Conservation (phyloP, 2,113 vertebrate genomes). For the Oreocharis arfaki region DNA sequence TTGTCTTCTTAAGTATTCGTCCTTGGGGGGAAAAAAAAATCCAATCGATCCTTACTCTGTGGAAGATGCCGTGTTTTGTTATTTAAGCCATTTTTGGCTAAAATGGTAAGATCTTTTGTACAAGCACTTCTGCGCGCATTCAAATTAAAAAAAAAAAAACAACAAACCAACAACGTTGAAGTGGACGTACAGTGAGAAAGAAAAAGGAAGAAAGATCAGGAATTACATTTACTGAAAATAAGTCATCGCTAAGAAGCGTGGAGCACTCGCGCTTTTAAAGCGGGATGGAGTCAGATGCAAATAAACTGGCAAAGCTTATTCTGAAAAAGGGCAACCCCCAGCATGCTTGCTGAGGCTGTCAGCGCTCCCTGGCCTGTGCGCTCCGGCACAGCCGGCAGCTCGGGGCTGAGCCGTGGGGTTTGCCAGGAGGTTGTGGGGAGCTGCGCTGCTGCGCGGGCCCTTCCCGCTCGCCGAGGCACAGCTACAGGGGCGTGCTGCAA, state of each 20-base stretch:
- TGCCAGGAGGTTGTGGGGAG: neutral
- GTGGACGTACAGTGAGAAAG: rapidly evolving
- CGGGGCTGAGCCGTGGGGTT: neutral
- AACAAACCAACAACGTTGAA: no score
- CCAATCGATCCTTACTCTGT: neutral
- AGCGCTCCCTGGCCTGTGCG: neutral
- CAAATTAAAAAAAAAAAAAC: neutral
- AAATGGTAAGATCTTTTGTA: neutral
- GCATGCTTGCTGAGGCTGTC: neutral
- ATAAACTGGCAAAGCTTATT: neutral
- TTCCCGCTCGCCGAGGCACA: neutral
- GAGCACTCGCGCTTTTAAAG: neutral
- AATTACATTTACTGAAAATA: neutral
- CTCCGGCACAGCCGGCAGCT: neutral
- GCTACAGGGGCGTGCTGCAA: neutral
- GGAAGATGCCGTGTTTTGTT: neutral
- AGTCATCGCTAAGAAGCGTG: neutral
- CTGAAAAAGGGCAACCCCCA: neutral
- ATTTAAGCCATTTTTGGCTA: neutral
- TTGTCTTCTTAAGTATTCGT: neutral
- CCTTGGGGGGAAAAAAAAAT: neutral
- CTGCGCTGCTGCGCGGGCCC: neutral
- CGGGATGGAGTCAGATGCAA: neutral
- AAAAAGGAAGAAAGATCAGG: neutral
- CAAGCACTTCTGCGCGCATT: rapidly evolving